Percentiles rank a stretch among this genome's conserved stretches.
phyloP scores from a whole-genome alignment of 2,797 vertebrate species.

The Hydrocynus forskahlii region DNA sequence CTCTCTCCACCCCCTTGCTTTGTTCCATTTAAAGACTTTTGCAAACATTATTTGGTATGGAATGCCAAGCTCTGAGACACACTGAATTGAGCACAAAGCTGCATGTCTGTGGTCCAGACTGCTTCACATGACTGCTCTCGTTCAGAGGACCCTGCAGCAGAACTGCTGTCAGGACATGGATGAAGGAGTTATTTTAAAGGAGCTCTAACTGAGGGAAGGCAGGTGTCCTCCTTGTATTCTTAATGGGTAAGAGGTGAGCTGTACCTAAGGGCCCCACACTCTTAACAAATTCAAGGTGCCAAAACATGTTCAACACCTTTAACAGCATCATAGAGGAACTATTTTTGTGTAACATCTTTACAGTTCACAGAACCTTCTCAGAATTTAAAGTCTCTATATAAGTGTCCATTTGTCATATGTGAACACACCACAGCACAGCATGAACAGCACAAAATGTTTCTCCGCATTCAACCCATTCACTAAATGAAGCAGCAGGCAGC shows the following conservation, averaged over 20 bases:
- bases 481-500: no score
- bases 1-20: not conserved
- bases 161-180: not conserved
- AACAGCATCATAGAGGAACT: not conserved
- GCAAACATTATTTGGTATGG: conserved; percentile 5
- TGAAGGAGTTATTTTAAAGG: not conserved
- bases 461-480: no score
- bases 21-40: conserved; percentile 11
- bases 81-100: not conserved
- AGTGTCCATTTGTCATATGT: no score
- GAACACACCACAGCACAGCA: no score
- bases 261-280: not conserved
- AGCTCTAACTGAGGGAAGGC: not conserved
- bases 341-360: not conserved
- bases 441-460: no score
- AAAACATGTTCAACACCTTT: not conserved
- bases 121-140: conserved; percentile 1
- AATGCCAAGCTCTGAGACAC: not conserved
- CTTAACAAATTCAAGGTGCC: not conserved
- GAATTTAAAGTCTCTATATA: no score
- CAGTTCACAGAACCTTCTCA: no score
- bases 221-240: not conserved
- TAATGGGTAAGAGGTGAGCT: not conserved
- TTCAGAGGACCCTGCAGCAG: not conserved
- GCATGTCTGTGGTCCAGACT: conserved; percentile 2